A percentile compares a stretch with the other conserved stretches of the same genome.
Conservation (phyloP, 2,113 vertebrate species). For the Clarias gariepinus region DNA sequence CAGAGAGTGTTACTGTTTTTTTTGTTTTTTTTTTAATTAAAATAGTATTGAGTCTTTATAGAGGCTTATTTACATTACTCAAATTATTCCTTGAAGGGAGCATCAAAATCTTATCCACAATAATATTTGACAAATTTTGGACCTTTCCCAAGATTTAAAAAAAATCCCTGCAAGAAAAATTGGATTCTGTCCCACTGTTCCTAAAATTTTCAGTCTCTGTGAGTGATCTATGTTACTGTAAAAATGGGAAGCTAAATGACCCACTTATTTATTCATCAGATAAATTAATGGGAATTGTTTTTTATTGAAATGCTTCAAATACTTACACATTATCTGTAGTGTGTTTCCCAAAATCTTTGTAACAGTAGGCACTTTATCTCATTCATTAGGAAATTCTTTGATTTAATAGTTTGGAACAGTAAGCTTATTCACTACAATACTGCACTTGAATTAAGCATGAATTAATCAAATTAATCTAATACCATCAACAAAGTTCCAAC, state of each 20-base stretch:
- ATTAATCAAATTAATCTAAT: neutral
- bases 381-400: neutral
- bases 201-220: neutral
- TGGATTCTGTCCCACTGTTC: neutral
- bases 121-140: neutral
- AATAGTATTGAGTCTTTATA: neutral
- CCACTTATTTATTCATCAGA: constrained; percentile 63
- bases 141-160: neutral
- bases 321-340: constrained; percentile 29
- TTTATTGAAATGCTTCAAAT: constrained; percentile 56
- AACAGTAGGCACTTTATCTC: neutral
- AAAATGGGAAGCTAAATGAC: neutral
- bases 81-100: neutral
- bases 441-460: neutral
- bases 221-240: neutral
- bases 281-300: constrained; percentile 54
- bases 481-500: neutral
- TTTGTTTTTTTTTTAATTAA: neutral
- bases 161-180: neutral
- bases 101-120: neutral
- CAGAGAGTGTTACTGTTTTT: neutral
- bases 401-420: neutral
- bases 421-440: neutral
- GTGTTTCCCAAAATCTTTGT: neutral
- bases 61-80: neutral